Percentiles rank a stretch among this genome's conserved stretches.
These are phyloP conservation scores for Muraenolepis orangiensis DNA, from an alignment of 2,797 vertebrate species.

Conservation along the genomic window DNA sequence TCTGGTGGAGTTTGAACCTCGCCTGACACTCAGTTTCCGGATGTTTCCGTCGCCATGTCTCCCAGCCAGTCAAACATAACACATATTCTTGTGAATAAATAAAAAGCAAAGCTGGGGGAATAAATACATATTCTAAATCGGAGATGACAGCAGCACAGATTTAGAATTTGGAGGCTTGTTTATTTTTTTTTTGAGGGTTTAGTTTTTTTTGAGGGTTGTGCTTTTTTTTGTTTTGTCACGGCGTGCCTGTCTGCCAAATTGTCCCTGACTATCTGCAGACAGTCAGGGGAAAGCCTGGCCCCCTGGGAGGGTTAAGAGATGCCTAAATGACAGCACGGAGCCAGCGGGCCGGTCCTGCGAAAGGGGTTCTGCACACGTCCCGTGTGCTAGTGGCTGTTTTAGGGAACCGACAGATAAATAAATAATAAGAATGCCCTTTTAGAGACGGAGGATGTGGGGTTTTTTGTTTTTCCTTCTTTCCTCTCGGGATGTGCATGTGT, in stretches of 20 bases:
- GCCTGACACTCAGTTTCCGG: conserved; percentile 59
- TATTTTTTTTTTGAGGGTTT: conserved; percentile 34
- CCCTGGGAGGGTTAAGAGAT: conserved; percentile 45
- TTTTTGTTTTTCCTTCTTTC: too few relatives aligned
- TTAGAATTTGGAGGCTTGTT: conserved; percentile 41
- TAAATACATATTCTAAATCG: conserved; percentile 63
- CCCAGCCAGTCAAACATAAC: conserved; percentile 49
- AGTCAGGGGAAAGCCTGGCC: conserved; percentile 30
- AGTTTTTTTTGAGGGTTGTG: conserved; percentile 32
- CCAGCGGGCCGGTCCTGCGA: conserved; percentile 60
- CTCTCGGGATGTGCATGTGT: too few relatives aligned
- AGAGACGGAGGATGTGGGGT: conserved; percentile 4
- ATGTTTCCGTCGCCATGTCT: conserved; percentile 53
- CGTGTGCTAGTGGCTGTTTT: conserved; percentile 54
- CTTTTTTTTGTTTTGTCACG: conserved; percentile 27
- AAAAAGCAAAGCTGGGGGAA: conserved; percentile 52
- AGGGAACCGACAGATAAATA: conserved; percentile 64
- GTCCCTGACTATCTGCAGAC: conserved; percentile 30
- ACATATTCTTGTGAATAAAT: conserved; percentile 71
- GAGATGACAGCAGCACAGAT: conserved; percentile 61
- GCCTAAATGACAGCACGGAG: conserved; percentile 66
- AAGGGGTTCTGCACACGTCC: conserved; percentile 54
- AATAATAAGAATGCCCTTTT: conserved; percentile 69
- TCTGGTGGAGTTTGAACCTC: conserved; percentile 62
- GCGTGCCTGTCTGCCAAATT: conserved; percentile 39